Evolutionary conservation across 2,888 invertebrate species (phyloP).

Genomic region (Azorinus chamasolen): DNA sequence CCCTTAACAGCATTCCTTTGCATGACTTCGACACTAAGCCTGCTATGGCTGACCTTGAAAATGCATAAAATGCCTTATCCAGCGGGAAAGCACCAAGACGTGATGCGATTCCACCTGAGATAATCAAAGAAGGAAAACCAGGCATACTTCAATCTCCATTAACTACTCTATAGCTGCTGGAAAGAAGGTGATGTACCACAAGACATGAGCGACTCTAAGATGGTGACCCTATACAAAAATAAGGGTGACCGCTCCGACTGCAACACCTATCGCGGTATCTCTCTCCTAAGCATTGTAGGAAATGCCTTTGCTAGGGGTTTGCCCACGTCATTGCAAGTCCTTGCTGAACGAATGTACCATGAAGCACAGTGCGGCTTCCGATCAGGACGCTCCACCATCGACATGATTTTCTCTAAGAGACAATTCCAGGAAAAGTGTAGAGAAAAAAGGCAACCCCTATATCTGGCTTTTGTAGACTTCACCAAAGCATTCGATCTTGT

Average conservation of each 20-base stretch:
- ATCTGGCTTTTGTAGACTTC: neutral
- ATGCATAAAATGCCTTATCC: neutral
- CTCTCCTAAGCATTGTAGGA: conserved; percentile 10
- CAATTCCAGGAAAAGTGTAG: too few relatives aligned
- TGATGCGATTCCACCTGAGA: conserved; percentile 7
- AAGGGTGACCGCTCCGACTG: too few relatives aligned
- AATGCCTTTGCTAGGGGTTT: neutral
- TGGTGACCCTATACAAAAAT: neutral
- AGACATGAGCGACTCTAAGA: conserved; percentile 4
- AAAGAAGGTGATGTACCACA: neutral
- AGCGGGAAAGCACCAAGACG: conserved; percentile 1
- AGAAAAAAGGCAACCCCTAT: too few relatives aligned
- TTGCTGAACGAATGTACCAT: neutral
- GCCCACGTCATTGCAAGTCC: neutral
- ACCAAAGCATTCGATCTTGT: neutral
- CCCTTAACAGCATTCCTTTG: neutral
- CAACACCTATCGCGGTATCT: conserved; percentile 1
- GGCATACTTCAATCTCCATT: neutral
- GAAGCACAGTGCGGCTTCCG: neutral
- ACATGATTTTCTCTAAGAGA: neutral
- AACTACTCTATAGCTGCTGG: conserved; percentile 11
- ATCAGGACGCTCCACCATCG: too few relatives aligned
- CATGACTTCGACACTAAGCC: conserved; percentile 5
- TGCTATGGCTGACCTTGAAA: neutral
- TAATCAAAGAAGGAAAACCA: conserved; percentile 4